These are phyloP conservation scores for Hydrotaea cyrtoneurina DNA, from an alignment of 2,888 invertebrate genomes.

Conservation along the genomic window DNA sequence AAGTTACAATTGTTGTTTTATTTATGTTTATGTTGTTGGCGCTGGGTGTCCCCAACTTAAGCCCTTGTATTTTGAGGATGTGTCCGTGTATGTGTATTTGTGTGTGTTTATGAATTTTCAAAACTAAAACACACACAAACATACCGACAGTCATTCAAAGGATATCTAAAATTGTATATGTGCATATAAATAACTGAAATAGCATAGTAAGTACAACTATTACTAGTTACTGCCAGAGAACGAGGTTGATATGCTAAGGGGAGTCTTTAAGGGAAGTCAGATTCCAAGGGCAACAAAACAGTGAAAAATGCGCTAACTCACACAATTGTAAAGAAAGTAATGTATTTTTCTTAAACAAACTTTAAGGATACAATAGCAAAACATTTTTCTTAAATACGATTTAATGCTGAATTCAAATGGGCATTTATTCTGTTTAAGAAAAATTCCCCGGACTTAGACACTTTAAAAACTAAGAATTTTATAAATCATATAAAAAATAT, in stretches of 20 bases:
- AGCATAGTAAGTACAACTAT: slow-evolving; percentile 42
- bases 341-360: too few species aligned
- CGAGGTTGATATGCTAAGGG: neutral
- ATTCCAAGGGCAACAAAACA: neutral
- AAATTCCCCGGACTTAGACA: too few species aligned
- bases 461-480: too few species aligned
- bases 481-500: too few species aligned
- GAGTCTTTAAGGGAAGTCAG: neutral
- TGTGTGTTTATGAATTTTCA: neutral
- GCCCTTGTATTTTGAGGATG: slow-evolving; percentile 26
- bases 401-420: too few species aligned
- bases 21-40: slow-evolving; percentile 34
- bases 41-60: slow-evolving; percentile 40
- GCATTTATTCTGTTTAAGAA: too few species aligned
- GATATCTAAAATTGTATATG: slow-evolving; percentile 39
- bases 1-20: slow-evolving; percentile 17
- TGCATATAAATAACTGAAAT: slow-evolving; percentile 63
- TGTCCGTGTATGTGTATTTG: neutral
- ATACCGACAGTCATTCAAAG: neutral
- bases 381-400: too few species aligned
- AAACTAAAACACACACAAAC: slow-evolving; percentile 14
- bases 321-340: too few species aligned
- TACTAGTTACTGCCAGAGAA: neutral
- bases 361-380: too few species aligned
- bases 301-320: too few species aligned